Evolutionary conservation across 2,888 invertebrate species (phyloP).

Genomic region (Cistogaster globosa): DNA sequence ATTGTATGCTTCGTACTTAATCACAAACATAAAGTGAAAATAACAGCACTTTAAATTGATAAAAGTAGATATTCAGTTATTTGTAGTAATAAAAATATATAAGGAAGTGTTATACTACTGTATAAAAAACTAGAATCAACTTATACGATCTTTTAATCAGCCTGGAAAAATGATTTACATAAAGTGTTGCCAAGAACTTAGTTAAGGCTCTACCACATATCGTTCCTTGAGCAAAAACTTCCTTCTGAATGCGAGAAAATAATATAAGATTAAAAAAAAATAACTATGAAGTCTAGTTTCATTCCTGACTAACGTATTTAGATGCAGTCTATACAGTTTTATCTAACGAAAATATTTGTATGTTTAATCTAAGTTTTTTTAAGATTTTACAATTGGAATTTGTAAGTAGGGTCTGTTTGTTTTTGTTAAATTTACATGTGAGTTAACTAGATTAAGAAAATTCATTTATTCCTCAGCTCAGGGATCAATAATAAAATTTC

Average conservation of each 20-base stretch:
- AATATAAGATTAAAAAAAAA: slow-evolving; percentile 47
- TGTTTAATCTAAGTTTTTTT: neutral
- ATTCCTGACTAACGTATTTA: slow-evolving; percentile 32
- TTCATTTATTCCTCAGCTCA: neutral
- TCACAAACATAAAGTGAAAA: no score
- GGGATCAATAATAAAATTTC: neutral
- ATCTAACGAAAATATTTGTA: neutral
- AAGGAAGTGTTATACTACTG: no score
- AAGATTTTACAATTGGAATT: neutral
- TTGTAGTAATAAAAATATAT: no score
- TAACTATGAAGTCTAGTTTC: slow-evolving; percentile 26
- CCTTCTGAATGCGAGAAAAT: neutral
- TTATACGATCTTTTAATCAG: slow-evolving; percentile 75
- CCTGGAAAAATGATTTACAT: slow-evolving; percentile 75
- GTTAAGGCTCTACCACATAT: slow-evolving; percentile 75
- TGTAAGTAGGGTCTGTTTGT: neutral
- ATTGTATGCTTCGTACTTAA: no score
- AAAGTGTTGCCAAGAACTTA: slow-evolving; percentile 75
- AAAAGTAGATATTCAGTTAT: no score
- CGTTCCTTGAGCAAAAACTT: slow-evolving; percentile 67
- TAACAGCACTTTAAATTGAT: no score
- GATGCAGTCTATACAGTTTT: slow-evolving; percentile 14
- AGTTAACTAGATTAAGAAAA: neutral
- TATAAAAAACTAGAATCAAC: slow-evolving; percentile 48
- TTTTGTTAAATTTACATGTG: neutral